A percentile compares a stretch with the other conserved stretches of the same genome.
phyloP scores from a whole-genome alignment of 2,888 invertebrate genomes.

The Sinelater perroti region DNA sequence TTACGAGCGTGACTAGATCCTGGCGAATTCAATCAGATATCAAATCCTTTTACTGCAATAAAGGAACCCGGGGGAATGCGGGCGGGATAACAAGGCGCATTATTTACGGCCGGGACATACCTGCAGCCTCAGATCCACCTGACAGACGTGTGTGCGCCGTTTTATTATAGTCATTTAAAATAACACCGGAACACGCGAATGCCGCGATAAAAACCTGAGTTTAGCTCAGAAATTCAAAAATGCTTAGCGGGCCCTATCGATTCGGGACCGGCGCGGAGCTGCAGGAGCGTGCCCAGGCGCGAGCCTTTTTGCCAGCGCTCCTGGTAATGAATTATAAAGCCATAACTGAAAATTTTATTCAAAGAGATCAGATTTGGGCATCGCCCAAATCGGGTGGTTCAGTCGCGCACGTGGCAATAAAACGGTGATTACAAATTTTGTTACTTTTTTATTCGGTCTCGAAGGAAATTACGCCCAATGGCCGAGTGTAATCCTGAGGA shows the following conservation, averaged over 20 bases:
- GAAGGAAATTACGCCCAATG: conserved; percentile 34
- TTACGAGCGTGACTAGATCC: conserved; percentile 51
- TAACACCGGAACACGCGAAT: conserved; percentile 26
- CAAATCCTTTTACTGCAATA: conserved; percentile 55
- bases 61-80: conserved; percentile 48
- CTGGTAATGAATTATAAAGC: background rate
- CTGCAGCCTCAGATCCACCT: conserved; percentile 42
- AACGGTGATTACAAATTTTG: conserved; percentile 39
- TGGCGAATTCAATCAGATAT: conserved; percentile 55
- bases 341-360: background rate
- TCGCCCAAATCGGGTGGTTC: conserved; percentile 16
- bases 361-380: too few species aligned
- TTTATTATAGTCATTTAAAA: conserved; percentile 49
- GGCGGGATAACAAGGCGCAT: conserved; percentile 47
- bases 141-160: conserved; percentile 46
- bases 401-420: conserved; percentile 30
- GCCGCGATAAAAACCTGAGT: conserved; percentile 17
- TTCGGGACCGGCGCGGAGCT: too few species aligned
- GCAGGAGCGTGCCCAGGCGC: too few species aligned
- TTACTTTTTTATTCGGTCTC: conserved; percentile 36
- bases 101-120: conserved; percentile 48
- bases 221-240: conserved; percentile 5
- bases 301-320: too few species aligned
- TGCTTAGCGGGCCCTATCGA: background rate
- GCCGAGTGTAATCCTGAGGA: conserved; percentile 26